phyloP scores from a whole-genome alignment of 2,888 invertebrate species.

The Philereme vetulata region DNA sequence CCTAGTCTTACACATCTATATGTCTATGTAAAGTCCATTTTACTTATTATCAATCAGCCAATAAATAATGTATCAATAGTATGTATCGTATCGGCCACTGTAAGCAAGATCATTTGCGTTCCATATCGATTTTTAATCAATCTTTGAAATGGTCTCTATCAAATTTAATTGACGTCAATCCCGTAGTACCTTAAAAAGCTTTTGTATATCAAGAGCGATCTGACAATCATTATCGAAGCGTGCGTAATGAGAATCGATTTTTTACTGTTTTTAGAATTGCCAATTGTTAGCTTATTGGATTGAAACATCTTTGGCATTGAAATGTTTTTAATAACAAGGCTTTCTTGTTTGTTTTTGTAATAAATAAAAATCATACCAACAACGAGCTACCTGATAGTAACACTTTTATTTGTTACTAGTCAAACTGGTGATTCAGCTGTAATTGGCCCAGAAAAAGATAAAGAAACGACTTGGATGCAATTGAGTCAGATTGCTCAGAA shows the following conservation, averaged over 20 bases:
- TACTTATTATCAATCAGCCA: not conserved
- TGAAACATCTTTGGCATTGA: slow-evolving; percentile 17
- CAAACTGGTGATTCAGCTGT: too few relatives aligned
- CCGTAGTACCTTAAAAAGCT: slow-evolving; percentile 58
- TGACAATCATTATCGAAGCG: slow-evolving; percentile 41
- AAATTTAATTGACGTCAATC: slow-evolving; percentile 76
- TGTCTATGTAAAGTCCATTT: too few relatives aligned
- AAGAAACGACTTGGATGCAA: too few relatives aligned
- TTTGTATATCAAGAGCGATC: slow-evolving; percentile 48
- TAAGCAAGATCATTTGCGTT: slow-evolving; percentile 44
- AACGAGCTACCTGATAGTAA: too few relatives aligned
- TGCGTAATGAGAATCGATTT: slow-evolving; percentile 32
- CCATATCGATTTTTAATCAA: slow-evolving; percentile 73
- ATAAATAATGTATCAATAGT: not conserved
- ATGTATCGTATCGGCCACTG: slow-evolving; percentile 11
- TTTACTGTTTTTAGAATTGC: slow-evolving; percentile 19
- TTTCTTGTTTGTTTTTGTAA: not conserved
- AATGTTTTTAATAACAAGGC: not conserved
- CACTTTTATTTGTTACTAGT: too few relatives aligned
- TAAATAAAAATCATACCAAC: not conserved
- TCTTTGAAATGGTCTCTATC: slow-evolving; percentile 71
- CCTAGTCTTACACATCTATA: too few relatives aligned
- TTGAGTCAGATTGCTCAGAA: too few relatives aligned
- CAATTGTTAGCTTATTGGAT: slow-evolving; percentile 24
- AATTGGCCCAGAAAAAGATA: too few relatives aligned